These are phyloP conservation scores for Neuroterus valhalla DNA, from an alignment of 1,140 invertebrate genomes.

Conservation along the genomic window DNA sequence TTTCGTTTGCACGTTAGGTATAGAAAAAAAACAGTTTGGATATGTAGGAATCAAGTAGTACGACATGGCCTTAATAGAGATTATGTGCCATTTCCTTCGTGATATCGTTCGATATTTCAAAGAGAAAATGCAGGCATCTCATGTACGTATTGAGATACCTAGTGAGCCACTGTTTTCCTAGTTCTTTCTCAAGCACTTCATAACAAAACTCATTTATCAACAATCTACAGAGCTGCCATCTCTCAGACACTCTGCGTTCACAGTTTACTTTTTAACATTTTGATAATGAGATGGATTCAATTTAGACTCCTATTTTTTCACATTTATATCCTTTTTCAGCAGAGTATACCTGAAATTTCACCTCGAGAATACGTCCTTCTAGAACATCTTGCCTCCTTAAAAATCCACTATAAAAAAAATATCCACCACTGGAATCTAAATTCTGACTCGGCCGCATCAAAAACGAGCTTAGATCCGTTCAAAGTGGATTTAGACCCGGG, in stretches of 20 bases:
- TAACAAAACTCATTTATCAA: conserved; percentile 65
- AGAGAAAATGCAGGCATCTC: conserved; percentile 21
- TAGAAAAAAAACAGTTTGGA: too few relatives aligned
- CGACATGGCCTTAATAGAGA: not conserved
- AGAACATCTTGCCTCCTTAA: not conserved
- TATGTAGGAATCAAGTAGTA: too few relatives aligned
- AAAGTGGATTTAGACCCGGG: not conserved
- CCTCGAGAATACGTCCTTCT: not conserved
- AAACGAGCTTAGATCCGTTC: not conserved
- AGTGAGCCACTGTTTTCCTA: conserved; percentile 20
- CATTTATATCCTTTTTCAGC: not conserved
- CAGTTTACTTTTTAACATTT: conserved; percentile 41
- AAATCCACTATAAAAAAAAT: conserved; percentile 22
- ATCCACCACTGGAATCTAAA: not conserved
- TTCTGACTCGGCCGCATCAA: not conserved
- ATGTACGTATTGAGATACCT: conserved; percentile 15
- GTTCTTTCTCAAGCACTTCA: conserved; percentile 17
- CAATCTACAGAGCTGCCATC: conserved; percentile 52
- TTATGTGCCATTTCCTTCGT: not conserved
- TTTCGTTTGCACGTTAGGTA: too few relatives aligned
- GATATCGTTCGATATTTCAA: conserved; percentile 20
- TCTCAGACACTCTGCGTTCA: conserved; percentile 42
- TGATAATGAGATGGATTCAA: conserved; percentile 8
- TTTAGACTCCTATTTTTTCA: not conserved
- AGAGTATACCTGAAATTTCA: not conserved